A percentile compares a stretch with the other conserved stretches of the same genome.
Evolutionary conservation across 2,797 vertebrate species (phyloP).

Genomic region (Sebastes jordani): DNA sequence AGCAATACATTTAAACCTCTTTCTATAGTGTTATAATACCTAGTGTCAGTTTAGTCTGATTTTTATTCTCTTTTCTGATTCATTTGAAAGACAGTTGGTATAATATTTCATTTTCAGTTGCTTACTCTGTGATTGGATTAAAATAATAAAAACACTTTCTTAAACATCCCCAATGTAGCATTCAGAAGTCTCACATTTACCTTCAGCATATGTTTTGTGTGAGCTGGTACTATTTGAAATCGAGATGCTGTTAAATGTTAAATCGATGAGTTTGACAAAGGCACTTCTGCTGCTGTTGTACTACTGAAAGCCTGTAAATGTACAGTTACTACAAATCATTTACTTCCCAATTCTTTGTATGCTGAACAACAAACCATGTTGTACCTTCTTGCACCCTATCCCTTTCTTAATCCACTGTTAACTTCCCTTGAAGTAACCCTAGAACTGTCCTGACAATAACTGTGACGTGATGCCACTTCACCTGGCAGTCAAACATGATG

Average conservation of each 20-base stretch:
- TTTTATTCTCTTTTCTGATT: not conserved
- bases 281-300: not conserved
- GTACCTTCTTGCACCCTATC: not conserved
- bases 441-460: not conserved
- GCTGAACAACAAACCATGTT: not conserved
- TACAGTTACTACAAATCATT: not conserved
- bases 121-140: not conserved
- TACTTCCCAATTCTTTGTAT: not conserved
- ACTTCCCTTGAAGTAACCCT: not conserved
- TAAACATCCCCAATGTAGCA: not conserved
- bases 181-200: not conserved
- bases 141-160: not conserved
- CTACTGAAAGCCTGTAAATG: too few relatives aligned
- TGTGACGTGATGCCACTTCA: slow-evolving; percentile 6
- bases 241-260: not conserved
- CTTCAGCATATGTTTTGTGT: not conserved
- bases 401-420: not conserved
- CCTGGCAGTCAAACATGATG: slow-evolving; percentile 11
- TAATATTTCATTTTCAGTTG: not conserved
- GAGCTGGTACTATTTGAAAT: not conserved
- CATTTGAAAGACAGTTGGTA: not conserved
- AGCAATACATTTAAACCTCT: not conserved
- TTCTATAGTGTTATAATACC: not conserved
- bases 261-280: not conserved
- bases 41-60: not conserved